Evolutionary conservation across 2,113 vertebrate genomes (phyloP).

Genomic region (Archilochus colubris): DNA sequence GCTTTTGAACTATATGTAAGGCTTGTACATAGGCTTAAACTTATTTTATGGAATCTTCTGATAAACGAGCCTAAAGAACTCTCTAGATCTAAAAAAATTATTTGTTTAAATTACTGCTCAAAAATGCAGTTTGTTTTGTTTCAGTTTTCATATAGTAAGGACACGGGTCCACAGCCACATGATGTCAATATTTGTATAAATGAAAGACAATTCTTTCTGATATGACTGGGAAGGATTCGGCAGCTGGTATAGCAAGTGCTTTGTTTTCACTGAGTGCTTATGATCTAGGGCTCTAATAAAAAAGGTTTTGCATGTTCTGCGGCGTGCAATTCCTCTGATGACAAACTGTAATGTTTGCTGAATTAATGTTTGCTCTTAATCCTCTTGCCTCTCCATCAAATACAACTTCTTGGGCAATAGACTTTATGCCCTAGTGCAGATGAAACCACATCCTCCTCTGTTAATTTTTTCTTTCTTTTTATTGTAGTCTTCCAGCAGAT

Average conservation of each 20-base stretch:
- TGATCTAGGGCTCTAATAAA: neutral
- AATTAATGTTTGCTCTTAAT: neutral
- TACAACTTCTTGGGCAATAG: neutral
- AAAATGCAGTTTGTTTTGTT: neutral
- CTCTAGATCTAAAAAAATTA: neutral
- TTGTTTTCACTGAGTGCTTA: neutral
- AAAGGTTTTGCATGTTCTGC: neutral
- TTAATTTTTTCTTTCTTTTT: neutral
- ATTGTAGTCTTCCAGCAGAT: neutral
- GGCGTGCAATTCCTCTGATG: neutral
- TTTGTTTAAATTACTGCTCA: neutral
- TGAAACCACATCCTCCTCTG: neutral
- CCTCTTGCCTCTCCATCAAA: neutral
- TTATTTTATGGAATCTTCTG: neutral
- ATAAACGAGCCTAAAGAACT: neutral
- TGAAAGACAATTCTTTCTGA: neutral
- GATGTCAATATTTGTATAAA: neutral
- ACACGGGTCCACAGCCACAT: neutral
- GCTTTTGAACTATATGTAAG: neutral
- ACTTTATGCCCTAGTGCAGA: neutral
- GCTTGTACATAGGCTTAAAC: neutral
- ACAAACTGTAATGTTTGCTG: fast-evolving
- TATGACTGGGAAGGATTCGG: neutral
- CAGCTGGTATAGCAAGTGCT: neutral
- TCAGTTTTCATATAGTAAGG: neutral